Base-by-base conservation (phyloP, 2,113 vertebrate species). In the Lipotes vexillifer region DNA sequence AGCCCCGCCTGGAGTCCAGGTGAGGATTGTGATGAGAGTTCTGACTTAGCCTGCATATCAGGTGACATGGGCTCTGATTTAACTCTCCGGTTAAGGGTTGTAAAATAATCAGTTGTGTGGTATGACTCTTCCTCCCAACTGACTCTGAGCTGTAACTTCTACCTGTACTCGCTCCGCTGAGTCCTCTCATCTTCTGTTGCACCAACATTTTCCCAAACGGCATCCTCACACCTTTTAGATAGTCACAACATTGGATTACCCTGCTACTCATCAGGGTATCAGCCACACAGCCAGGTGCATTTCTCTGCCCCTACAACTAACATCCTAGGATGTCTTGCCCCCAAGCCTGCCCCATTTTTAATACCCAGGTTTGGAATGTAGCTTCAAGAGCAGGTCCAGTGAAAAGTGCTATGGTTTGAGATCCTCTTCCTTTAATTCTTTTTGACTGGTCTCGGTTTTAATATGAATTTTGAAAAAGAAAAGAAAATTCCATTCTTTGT, bases 361-460 rank as follows among this genome's bases (percentile, higher is more conserved):
- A 63, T n/a, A 82, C 46, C 12, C 41, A 72, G 2, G 33, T 25
- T 95, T 75, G 59, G 31, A 78, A 68, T 59, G 65, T 5, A 55
- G 23, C 38, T 88, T 81, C 13, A 83, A 55, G 55, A 23, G 15
- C 8, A 36, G 55, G 57, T 20, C 29, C 10, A 87, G 33, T 20
- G 71, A 23, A 74, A 92, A 36, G 10, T 31, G 18, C 27, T 29
- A 17, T 59, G 52, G 14, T 59, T 72, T 78, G 29, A 91, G 66
- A 74, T 31, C 8, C 25, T 57, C 6, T 23, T 66, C 27, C 33
- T 92, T 88, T 55, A 68, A 52, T 20, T 91, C 14, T 52, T 85
- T 97, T 74, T 92, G 36, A 68, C 41, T 72, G 23, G 33, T 52
- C 9, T 94, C 96, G 44, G 59, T 57, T 96, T 97, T 72, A 71